phyloP scores from a whole-genome alignment of 2,797 vertebrate species.

The Gambelia wislizenii region DNA sequence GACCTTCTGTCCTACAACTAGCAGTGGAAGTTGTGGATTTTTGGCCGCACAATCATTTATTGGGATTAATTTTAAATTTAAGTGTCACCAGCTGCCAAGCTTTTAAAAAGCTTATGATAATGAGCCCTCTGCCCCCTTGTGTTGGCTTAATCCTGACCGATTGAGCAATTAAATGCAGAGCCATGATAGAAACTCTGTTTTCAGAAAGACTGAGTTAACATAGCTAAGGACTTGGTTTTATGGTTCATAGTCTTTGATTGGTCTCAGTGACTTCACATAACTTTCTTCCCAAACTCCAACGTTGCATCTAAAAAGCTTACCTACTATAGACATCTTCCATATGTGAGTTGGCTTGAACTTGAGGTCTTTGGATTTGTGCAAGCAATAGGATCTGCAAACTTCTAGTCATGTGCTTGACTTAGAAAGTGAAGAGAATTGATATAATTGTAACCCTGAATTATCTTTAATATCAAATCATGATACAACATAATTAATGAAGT shows the following conservation, averaged over 20 bases:
- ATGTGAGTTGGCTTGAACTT: background rate
- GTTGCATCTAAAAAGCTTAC: background rate
- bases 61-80: slow-evolving; percentile 43
- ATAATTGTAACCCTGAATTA: background rate
- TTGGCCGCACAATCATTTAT: slow-evolving; percentile 19
- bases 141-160: slow-evolving; percentile 41
- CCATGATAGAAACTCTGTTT: background rate
- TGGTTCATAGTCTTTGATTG: slow-evolving; percentile 4
- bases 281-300: background rate
- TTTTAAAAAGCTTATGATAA: slow-evolving; percentile 30
- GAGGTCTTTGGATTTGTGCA: background rate
- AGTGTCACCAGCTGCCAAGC: slow-evolving; percentile 41
- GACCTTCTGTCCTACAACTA: background rate
- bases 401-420: background rate
- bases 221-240: background rate
- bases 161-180: slow-evolving; percentile 29
- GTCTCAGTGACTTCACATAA: background rate
- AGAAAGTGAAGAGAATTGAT: background rate
- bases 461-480: background rate
- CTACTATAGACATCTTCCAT: background rate
- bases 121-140: background rate
- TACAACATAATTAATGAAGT: background rate
- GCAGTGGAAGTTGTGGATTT: background rate
- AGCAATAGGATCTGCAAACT: background rate
- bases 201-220: slow-evolving; percentile 20